Evolutionary conservation across 2,113 vertebrate species (phyloP), one percentile per base, ranked within the genome.

Genomic region (Condylura cristata): DNA sequence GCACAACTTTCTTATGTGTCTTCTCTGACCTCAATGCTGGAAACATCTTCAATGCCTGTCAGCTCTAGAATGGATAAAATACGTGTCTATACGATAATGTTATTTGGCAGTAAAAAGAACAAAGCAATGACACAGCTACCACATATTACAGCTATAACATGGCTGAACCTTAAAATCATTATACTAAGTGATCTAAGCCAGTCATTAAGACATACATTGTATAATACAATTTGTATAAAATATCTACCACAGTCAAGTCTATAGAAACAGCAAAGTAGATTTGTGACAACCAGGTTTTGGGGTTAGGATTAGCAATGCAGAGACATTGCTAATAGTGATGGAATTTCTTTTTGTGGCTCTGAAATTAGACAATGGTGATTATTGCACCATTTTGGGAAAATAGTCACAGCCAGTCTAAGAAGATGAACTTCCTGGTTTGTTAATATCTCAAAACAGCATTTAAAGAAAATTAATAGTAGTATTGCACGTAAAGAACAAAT

Each of bases 31-130:
- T 56, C 53, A 56, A 6, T 56, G 53, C 2, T 56, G 6, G 61
- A 91, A 87, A 82, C 11, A 75, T 87, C 32, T 17, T 68, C 28
- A 44, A 87, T 91, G 60, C 58, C 48, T 34, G 34, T 82, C 60
- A 91, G 24, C 17, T 76, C 17, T 86, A 48, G n/a, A 81, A 74
- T 51, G 18, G 4, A 81, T 86, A 66, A 94, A 92, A 74, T 56
- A 32, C 80, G 51, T 68, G 39, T 68, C 76, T 16, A 8, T n/a
- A 68, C 30, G 81, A 51, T 37, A 75, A 78, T 66, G 37, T 88
- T 72, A 79, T 61, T 85, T 20, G 32, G 18, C 30, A 89, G 80
- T 80, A 92, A 37, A 90, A 72, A 12, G 30, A 78, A 83, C 44
- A n/a, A 94, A 63, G 20, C 16, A 46, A 80, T 46, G 24, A 71